Evolutionary conservation across 2,113 vertebrate species (phyloP).

Genomic region (Crypturellus undulatus): DNA sequence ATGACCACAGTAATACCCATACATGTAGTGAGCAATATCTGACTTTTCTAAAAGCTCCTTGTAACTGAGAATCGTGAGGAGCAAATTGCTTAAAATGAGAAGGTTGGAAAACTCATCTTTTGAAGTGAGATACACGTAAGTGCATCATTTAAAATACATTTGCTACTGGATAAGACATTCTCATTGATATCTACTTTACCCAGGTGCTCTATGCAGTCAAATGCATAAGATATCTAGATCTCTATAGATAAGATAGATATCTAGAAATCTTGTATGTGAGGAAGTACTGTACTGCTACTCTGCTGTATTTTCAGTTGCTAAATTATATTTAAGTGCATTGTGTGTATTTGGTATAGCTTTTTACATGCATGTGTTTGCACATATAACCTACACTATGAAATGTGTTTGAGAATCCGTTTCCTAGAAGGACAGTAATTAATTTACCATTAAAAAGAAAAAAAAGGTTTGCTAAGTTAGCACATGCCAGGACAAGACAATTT

Average conservation of each 20-base stretch:
- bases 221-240: neutral
- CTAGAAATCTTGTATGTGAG: neutral
- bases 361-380: neutral
- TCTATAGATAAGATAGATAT: neutral
- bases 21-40: neutral
- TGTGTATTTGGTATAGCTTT: neutral
- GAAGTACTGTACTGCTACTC: neutral
- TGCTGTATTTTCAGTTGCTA: neutral
- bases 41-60: neutral
- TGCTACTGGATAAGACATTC: neutral
- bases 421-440: neutral
- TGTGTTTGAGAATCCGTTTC: neutral
- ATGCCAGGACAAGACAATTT: neutral
- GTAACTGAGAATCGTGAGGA: neutral
- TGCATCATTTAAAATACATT: neutral
- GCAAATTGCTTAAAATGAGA: neutral
- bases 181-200: neutral
- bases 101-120: neutral
- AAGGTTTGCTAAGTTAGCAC: neutral
- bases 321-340: neutral
- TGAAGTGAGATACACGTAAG: neutral
- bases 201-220: neutral
- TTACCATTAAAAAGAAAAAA: fast-evolving
- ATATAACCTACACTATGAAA: neutral
- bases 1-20: neutral